A percentile compares a stretch with the other conserved stretches of the same genome.
phyloP scores from a whole-genome alignment of 2,888 invertebrate species.

The Caenorhabditis sp. region DNA sequence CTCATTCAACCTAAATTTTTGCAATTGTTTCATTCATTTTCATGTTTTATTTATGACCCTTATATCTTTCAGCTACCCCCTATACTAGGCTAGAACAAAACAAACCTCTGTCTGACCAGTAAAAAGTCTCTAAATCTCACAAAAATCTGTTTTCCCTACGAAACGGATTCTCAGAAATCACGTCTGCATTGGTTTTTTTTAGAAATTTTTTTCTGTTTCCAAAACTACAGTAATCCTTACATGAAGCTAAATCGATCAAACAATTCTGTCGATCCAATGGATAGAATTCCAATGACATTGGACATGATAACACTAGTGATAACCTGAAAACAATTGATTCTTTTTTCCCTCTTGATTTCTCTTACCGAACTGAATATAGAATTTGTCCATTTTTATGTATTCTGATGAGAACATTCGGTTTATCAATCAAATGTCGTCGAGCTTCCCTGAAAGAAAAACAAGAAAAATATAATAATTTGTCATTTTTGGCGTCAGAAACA shows the following conservation, averaged over 20 bases:
- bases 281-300: conserved; percentile 95
- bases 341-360: conserved; percentile 3
- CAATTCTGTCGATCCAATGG: conserved; percentile 94
- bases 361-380: conserved; percentile 55
- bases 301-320: conserved; percentile 92
- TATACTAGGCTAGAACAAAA: too few species aligned
- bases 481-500: neutral
- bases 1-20: too few species aligned
- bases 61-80: too few species aligned
- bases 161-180: too few species aligned
- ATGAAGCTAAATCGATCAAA: conserved; percentile 92
- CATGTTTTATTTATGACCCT: too few species aligned
- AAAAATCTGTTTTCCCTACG: too few species aligned
- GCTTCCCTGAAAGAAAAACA: conserved; percentile 77
- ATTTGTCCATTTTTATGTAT: conserved; percentile 77
- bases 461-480: neutral
- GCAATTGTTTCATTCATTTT: too few species aligned
- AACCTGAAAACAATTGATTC: conserved; percentile 77
- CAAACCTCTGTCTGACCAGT: too few species aligned
- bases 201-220: too few species aligned
- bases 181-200: too few species aligned
- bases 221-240: conserved; percentile 38
- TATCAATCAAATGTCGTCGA: conserved; percentile 75
- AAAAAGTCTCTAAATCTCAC: too few species aligned
- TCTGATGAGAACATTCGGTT: conserved; percentile 85